Evolutionary conservation across 2,113 vertebrate species (phyloP), one percentile per base, ranked within the genome.

Genomic region (Hippocampus barbouri): DNA sequence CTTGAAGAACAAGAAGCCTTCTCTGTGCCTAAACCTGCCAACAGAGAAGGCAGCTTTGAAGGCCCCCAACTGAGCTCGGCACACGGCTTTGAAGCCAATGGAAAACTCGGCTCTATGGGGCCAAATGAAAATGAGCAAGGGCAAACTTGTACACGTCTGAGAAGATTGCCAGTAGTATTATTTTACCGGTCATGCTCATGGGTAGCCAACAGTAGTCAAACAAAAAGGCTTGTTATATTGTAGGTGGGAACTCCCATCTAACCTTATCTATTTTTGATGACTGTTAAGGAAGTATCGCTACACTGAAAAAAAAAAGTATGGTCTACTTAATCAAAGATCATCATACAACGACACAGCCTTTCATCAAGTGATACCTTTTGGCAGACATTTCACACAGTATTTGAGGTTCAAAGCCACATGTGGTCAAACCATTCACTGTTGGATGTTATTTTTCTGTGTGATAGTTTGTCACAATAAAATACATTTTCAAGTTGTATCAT

Each of bases 1-100:
- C 89, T 91, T 91, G 85, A 92, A 93, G 92, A 92, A 90, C 87
- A 89, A 91, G 90, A 86, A 83, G 89, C 91, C 91, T 92, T 93
- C 84, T 92, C 89, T 91, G 86, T 85, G 86, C 90, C 89, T 91
- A 92, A 91, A 92, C 92, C 92, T 92, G 90, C 91, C 86, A 91
- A 92, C 92, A 89, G 89, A 89, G 84, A 61, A 84, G 91, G 89
- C 85, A 86, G 92, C 91, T 92, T 93, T 93, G 92, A 93, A 91
- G 92, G 91, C 91, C 92, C 92, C 92, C 92, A 87, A 91, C 92
- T 82, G 92, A 91, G 92, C 89, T 88, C 90, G 83, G 90, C 86
- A 87, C 86, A 81, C 88, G 82, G 90, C 91, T 93, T 92, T 93
- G 90, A 93, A 92, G 88, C 90, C 84, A 78, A 90, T 76, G 74